phyloP scores from a whole-genome alignment of 2,888 invertebrate species.

The Syrista parreyssii region DNA sequence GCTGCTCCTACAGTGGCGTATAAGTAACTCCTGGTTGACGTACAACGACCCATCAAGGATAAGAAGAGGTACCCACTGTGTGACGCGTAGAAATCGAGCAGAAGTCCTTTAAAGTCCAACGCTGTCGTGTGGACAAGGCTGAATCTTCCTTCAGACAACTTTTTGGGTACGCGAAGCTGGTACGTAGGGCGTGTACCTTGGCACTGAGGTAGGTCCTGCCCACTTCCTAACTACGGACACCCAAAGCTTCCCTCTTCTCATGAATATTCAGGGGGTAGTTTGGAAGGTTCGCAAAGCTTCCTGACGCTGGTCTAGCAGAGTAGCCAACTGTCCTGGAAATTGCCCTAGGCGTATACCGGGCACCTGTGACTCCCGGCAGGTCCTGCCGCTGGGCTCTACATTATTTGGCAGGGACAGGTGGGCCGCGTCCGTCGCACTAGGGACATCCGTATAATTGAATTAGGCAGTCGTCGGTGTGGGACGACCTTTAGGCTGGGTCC shows the following conservation, averaged over 20 bases:
- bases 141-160: background rate
- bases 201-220: background rate
- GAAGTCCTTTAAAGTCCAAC: background rate
- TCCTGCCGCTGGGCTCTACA: background rate
- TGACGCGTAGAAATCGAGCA: background rate
- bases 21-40: background rate
- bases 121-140: background rate
- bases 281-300: background rate
- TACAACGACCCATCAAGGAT: background rate
- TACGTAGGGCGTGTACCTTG: background rate
- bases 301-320: background rate
- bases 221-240: background rate
- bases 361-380: background rate
- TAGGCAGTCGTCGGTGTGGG: background rate
- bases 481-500: background rate
- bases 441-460: background rate
- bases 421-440: background rate
- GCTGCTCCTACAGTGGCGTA: background rate
- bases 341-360: background rate
- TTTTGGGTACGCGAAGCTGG: background rate
- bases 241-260: background rate
- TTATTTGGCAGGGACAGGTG: background rate
- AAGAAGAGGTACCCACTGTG: background rate
- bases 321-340: background rate
- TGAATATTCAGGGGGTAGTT: background rate